Percentiles rank a stretch among this genome's conserved stretches.
phyloP scores from a whole-genome alignment of 2,888 invertebrate species.

The Bruchidius siliquastri region DNA sequence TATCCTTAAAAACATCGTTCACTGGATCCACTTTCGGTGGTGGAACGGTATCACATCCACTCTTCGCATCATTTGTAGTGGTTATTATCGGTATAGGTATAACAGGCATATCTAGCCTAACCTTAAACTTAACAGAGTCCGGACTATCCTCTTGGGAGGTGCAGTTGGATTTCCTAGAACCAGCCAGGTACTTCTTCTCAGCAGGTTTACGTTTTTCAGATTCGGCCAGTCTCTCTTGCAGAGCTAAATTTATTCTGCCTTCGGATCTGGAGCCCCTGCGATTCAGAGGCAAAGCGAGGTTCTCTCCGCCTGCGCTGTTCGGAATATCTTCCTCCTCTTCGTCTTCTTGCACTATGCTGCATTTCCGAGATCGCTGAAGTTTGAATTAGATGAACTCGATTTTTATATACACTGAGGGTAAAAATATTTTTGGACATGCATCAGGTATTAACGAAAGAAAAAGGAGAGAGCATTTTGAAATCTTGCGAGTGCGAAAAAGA shows the following conservation, averaged over 20 bases:
- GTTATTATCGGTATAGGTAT: conserved; percentile 29
- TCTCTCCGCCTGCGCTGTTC: conserved; percentile 56
- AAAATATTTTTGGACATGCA: no score
- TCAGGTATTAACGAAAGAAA: no score
- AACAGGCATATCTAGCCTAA: not conserved
- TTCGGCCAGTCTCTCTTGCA: conserved; percentile 60
- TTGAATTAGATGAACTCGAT: conserved; percentile 32
- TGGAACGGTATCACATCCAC: not conserved
- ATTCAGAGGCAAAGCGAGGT: conserved; percentile 53
- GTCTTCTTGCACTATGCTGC: conserved; percentile 89
- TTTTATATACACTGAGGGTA: not conserved
- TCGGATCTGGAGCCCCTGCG: conserved; percentile 75
- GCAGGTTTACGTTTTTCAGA: conserved; percentile 51
- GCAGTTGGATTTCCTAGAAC: conserved; percentile 10
- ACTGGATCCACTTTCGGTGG: conserved; percentile 42
- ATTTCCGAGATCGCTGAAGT: conserved; percentile 69
- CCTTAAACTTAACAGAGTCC: conserved; percentile 4
- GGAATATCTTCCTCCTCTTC: conserved; percentile 81
- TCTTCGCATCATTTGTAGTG: conserved; percentile 19
- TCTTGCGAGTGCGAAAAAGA: no score
- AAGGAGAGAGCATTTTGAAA: no score
- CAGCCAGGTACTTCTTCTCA: conserved; percentile 11
- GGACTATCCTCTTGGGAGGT: conserved; percentile 1
- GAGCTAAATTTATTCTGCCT: conserved; percentile 67
- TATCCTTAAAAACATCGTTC: conserved; percentile 67